Evolutionary conservation across 2,888 invertebrate genomes (phyloP).

Genomic region (Nasonia oneida): DNA sequence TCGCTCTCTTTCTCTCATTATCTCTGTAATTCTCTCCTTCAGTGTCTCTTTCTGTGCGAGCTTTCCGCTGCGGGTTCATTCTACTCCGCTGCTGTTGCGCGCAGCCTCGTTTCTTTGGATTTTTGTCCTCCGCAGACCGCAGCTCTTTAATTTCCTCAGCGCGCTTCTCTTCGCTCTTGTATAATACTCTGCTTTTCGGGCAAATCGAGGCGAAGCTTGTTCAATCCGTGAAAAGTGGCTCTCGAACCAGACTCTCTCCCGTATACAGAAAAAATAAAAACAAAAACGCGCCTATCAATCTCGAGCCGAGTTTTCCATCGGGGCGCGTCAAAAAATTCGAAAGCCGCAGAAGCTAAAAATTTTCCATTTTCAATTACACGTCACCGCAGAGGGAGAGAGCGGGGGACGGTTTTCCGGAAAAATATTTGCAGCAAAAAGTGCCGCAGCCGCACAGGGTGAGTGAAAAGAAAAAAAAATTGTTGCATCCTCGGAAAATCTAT

Average conservation of each 20-base stretch:
- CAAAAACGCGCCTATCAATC: too few relatives aligned
- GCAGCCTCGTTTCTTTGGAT: not conserved
- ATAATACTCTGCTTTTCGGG: too few relatives aligned
- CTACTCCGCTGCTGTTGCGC: not conserved
- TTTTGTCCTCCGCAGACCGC: not conserved
- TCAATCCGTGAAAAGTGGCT: too few relatives aligned
- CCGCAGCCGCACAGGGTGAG: too few relatives aligned
- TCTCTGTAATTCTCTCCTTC: not conserved
- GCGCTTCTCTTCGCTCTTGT: too few relatives aligned
- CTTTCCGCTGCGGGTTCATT: conserved; percentile 12
- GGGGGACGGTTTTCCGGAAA: not conserved
- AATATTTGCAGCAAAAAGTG: not conserved
- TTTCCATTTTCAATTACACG: not conserved
- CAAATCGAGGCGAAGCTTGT: too few relatives aligned
- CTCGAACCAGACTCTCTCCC: too few relatives aligned
- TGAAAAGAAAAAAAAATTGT: not conserved
- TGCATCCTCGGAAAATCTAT: not conserved
- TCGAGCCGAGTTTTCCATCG: too few relatives aligned
- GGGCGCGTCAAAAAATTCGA: too few relatives aligned
- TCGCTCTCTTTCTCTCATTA: conserved; percentile 8
- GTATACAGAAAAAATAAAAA: too few relatives aligned
- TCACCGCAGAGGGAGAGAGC: not conserved
- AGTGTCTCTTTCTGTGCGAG: not conserved
- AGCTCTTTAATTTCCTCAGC: not conserved
- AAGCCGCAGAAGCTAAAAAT: not conserved